Evolutionary conservation across 2,113 vertebrate species (phyloP).

Genomic region (Albula goreensis): DNA sequence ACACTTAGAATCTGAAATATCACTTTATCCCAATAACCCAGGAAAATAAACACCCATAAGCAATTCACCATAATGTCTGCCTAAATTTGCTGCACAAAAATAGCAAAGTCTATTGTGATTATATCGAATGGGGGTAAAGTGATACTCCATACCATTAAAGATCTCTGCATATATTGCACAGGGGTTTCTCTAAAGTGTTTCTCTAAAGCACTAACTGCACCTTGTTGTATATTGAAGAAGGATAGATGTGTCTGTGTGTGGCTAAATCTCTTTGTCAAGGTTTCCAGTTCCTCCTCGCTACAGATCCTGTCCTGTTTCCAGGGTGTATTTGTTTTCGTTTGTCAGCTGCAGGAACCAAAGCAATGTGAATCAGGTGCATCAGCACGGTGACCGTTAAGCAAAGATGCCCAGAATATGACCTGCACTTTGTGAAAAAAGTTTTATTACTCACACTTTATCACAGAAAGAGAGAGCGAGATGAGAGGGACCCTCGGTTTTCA

Average conservation of each 20-base stretch:
- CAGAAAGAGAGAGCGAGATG: too few relatives aligned
- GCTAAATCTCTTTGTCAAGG: neutral
- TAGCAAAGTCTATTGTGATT: neutral
- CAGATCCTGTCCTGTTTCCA: neutral
- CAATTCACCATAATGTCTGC: neutral
- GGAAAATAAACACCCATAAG: neutral
- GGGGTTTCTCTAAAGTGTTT: too few relatives aligned
- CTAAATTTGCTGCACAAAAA: neutral
- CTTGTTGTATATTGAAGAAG: too few relatives aligned
- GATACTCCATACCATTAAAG: neutral
- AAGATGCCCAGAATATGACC: neutral
- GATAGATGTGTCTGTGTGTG: neutral
- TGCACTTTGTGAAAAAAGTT: neutral
- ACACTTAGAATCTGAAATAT: too few relatives aligned
- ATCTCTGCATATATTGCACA: too few relatives aligned
- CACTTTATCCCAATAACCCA: too few relatives aligned
- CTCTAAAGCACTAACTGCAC: too few relatives aligned
- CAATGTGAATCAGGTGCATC: neutral
- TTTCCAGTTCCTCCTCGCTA: neutral
- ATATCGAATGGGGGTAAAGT: neutral
- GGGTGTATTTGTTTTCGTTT: neutral
- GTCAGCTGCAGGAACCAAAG: neutral
- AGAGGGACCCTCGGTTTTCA: neutral
- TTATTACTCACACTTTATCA: neutral
- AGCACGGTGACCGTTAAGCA: neutral